Base-by-base conservation (phyloP, 2,888 invertebrate species). In the Drosophila buzzatii region DNA sequence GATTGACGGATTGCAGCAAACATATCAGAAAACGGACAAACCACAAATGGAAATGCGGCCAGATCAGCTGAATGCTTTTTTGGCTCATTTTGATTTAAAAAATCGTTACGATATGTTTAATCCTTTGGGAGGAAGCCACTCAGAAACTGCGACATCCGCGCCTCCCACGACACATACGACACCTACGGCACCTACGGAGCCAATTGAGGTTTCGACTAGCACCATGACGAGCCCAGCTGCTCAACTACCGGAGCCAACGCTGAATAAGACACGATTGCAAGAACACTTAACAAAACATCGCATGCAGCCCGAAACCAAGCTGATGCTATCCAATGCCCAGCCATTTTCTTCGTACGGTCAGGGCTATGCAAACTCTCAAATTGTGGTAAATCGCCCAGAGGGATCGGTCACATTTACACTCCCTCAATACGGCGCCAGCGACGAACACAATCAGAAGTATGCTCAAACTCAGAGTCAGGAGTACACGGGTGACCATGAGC, bases 371-470 rank as follows among this genome's bases (percentile, higher is more conserved):
- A 92, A 91, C 63, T 93, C 93, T 0, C 93, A 93, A 76, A 93
- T 93, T 62, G 93, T 93, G 9, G 92, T 93, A 0, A 93, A 93
- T 78, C 92, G 92, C 0, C 93, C 93, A 0, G 93, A 92, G 58
- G 93, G 93, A 0, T 91, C 93, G 0, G 92, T 93, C 5, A 79
- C 92, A 12, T 93, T 93, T 44, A 91, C 87, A 3, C 74, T 93
- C 1, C 91, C 91, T 0, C 75, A 76, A 0, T 81, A 85, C 9
- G 85, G 72, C 0, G 44, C 62, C 39, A 72, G 66, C 39, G 39
- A 18, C 18, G 85, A 73, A 33, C 84, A 73, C 66, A 37, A 35
- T 3, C 66, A 51, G 8, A 56, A 58, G 23, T 44, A 53, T 35
- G 18, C 37, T 37, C 58, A 33, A 9, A 8, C 39, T 1, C 71